These are phyloP conservation scores for Terebella lapidaria DNA, from an alignment of 2,888 invertebrate genomes.

Conservation along the genomic window DNA sequence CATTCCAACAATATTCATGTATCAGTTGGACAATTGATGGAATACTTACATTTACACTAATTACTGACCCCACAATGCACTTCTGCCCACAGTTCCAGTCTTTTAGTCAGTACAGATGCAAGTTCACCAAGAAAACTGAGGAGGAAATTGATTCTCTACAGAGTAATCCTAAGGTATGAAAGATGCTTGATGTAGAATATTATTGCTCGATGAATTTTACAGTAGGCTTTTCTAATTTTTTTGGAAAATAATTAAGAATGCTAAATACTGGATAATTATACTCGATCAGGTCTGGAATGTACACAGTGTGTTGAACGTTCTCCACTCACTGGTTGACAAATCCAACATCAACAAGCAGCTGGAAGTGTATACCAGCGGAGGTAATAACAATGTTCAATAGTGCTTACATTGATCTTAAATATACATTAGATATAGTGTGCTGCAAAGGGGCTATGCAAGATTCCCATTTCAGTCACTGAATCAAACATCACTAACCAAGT, in stretches of 20 bases:
- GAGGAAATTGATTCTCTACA: conserved; percentile 58
- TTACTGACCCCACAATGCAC: not conserved
- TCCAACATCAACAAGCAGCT: conserved; percentile 96
- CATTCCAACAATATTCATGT: too few relatives aligned
- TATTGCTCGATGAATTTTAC: too few relatives aligned
- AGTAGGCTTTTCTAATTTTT: too few relatives aligned
- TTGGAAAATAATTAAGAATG: too few relatives aligned
- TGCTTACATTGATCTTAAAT: too few relatives aligned
- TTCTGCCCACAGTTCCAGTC: conserved; percentile 55
- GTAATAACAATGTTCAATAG: conserved; percentile 38
- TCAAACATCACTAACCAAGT: not conserved
- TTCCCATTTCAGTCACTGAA: conserved; percentile 46
- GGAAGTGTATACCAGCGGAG: conserved; percentile 66
- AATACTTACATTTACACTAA: too few relatives aligned
- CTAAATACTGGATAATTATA: too few relatives aligned
- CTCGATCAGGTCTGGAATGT: conserved; percentile 87
- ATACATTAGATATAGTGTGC: too few relatives aligned
- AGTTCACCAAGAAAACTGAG: conserved; percentile 56
- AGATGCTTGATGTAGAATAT: too few relatives aligned
- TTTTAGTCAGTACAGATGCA: conserved; percentile 76
- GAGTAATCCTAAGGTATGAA: conserved; percentile 72
- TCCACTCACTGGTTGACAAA: conserved; percentile 95
- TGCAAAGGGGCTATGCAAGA: conserved; percentile 59
- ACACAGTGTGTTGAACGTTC: conserved; percentile 91
- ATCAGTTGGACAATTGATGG: too few relatives aligned